Percentiles rank a stretch among this genome's conserved stretches.
Evolutionary conservation across 2,113 vertebrate species (phyloP).

Genomic region (Cavia aperea): DNA sequence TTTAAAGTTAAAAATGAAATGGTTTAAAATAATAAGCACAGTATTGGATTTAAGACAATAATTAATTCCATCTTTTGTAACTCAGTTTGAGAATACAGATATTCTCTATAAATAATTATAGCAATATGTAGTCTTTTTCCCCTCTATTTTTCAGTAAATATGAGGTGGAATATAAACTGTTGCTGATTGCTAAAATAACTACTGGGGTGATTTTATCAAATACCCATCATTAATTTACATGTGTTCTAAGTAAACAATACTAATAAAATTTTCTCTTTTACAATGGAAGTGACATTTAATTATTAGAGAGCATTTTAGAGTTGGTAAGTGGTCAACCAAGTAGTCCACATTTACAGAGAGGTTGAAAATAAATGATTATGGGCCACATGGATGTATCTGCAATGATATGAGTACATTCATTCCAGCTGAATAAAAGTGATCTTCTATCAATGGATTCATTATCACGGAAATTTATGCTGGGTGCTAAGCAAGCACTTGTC

Average conservation of each 20-base stretch:
- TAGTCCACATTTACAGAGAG: background rate
- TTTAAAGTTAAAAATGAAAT: conserved; percentile 24
- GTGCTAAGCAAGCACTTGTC: background rate
- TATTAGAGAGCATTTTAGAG: background rate
- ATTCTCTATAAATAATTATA: background rate
- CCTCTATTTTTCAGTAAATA: background rate
- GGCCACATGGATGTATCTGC: background rate
- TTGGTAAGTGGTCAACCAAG: background rate
- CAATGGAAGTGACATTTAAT: background rate
- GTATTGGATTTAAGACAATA: background rate
- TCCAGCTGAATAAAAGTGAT: background rate
- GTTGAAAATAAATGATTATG: background rate
- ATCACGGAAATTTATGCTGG: background rate
- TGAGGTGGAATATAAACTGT: background rate
- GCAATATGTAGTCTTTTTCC: background rate
- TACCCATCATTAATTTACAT: background rate
- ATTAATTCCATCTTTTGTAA: background rate
- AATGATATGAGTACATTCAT: background rate
- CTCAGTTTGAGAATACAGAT: background rate
- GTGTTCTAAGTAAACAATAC: background rate
- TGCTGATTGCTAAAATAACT: background rate
- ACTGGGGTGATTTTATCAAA: background rate
- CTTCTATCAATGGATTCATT: background rate
- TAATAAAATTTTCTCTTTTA: background rate
- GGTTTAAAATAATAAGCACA: background rate